Conservation (phyloP, 2,113 vertebrate species). For the Echinops telfairi region DNA sequence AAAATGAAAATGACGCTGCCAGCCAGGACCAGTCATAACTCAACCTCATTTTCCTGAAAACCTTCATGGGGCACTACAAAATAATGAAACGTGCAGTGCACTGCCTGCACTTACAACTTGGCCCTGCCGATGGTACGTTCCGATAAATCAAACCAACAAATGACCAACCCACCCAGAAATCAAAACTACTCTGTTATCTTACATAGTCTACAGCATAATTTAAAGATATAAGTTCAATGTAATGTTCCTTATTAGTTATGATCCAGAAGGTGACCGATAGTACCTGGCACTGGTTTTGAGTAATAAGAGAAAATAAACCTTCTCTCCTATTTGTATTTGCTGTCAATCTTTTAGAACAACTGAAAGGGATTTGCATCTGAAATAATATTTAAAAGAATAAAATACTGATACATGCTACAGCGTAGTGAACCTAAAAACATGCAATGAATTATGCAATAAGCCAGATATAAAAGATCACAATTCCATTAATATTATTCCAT, state of each 20-base stretch:
- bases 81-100: conserved; percentile 35
- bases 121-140: background rate
- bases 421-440: background rate
- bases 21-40: conserved; percentile 62
- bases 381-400: background rate
- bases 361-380: background rate
- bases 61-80: conserved; percentile 26
- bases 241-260: background rate
- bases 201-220: background rate
- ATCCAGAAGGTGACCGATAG: background rate
- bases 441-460: background rate
- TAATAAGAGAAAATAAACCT: conserved; percentile 17
- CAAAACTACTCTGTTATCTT: background rate
- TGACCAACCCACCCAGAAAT: background rate
- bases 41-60: conserved; percentile 69
- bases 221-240: background rate
- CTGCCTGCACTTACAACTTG: background rate
- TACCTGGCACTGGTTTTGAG: background rate
- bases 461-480: background rate
- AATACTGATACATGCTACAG: background rate
- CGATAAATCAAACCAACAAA: conserved; percentile 33
- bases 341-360: background rate
- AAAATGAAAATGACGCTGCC: conserved; percentile 73
- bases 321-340: background rate
- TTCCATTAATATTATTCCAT: background rate